These are phyloP conservation scores for Petrolisthes manimaculis DNA, from an alignment of 2,888 invertebrate species.

Conservation along the genomic window DNA sequence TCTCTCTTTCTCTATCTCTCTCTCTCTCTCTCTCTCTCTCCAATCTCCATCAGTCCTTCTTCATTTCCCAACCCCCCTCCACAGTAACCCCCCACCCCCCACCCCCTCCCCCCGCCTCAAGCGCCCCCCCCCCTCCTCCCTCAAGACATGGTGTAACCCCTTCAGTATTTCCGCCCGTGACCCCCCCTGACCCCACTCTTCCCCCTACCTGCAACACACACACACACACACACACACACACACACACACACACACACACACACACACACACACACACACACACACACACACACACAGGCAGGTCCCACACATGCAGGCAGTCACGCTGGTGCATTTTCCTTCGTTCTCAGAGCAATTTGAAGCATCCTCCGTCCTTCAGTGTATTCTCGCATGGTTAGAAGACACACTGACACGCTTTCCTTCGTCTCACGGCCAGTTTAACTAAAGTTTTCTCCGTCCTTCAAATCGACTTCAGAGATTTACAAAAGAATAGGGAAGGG, in stretches of 20 bases:
- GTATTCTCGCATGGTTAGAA: too few species aligned
- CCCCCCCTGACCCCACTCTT: background rate
- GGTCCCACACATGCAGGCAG: too few species aligned
- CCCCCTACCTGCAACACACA: background rate
- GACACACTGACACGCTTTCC: too few species aligned
- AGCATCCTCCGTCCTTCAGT: too few species aligned
- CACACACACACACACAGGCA: too few species aligned
- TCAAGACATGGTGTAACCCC: conserved; percentile 15
- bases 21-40: background rate
- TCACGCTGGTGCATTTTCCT: too few species aligned
- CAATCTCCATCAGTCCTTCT: background rate
- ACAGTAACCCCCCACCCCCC: background rate
- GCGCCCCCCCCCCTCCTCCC: conserved; percentile 13
- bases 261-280: background rate
- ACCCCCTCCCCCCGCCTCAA: background rate
- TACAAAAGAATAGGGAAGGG: too few species aligned
- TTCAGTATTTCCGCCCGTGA: conserved; percentile 27
- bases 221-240: background rate
- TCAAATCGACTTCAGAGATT: too few species aligned
- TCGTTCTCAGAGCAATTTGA: too few species aligned
- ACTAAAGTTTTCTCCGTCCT: too few species aligned
- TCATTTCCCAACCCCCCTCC: background rate
- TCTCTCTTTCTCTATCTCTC: background rate
- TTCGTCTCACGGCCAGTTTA: too few species aligned
- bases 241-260: too few species aligned